Conservation (phyloP, 1,140 invertebrate species). For the Sitophilus oryzae region DNA sequence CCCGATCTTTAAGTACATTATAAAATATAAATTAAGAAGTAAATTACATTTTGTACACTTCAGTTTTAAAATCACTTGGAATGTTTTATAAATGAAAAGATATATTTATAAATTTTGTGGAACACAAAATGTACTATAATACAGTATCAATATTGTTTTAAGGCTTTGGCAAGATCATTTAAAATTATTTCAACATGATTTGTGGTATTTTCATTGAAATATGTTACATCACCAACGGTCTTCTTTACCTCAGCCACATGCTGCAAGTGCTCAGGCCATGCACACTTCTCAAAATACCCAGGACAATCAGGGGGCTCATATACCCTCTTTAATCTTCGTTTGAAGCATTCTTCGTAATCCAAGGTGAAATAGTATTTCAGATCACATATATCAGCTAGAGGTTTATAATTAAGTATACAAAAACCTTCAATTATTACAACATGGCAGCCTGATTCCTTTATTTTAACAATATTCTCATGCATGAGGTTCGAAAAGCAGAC, state of each 20-base stretch:
- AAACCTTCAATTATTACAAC: constrained; percentile 73
- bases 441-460: constrained; percentile 39
- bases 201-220: constrained; percentile 25
- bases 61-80: too few relatives aligned
- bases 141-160: too few relatives aligned
- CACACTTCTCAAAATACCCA: constrained; percentile 71
- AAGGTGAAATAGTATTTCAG: constrained; percentile 68
- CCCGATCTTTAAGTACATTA: too few relatives aligned
- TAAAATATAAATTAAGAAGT: too few relatives aligned
- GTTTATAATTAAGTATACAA: constrained; percentile 63
- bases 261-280: constrained; percentile 60
- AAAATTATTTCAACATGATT: constrained; percentile 24
- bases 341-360: constrained; percentile 58
- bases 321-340: constrained; percentile 52
- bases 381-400: constrained; percentile 59
- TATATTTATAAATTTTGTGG: too few relatives aligned
- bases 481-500: not conserved
- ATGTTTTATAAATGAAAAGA: too few relatives aligned
- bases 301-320: constrained; percentile 74
- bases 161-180: constrained; percentile 31
- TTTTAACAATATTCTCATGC: not conserved
- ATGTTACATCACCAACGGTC: constrained; percentile 25
- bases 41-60: too few relatives aligned
- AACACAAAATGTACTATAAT: too few relatives aligned
- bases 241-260: constrained; percentile 30